These are phyloP conservation scores for Papilio demoleus DNA, from an alignment of 2,888 invertebrate species.

Conservation along the genomic window DNA sequence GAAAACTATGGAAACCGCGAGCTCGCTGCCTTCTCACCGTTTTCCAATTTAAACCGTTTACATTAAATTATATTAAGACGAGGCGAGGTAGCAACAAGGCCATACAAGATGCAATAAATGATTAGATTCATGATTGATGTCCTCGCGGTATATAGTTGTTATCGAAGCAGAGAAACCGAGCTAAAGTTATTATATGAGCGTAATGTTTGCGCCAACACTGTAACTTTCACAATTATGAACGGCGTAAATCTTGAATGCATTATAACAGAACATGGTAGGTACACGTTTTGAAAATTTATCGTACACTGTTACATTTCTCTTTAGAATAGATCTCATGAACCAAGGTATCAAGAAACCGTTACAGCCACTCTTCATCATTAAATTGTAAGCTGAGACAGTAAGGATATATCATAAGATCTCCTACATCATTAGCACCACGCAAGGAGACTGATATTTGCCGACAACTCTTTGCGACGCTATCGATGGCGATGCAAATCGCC, in stretches of 20 bases:
- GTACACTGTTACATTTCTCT: background rate
- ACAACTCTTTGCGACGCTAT: slow-evolving; percentile 46
- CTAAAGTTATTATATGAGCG: background rate
- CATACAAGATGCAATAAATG: slow-evolving; percentile 15
- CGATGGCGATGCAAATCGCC: slow-evolving; percentile 67
- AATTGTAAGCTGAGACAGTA: too few species aligned
- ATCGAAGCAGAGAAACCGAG: slow-evolving; percentile 4
- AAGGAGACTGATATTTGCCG: background rate
- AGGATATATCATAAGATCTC: background rate
- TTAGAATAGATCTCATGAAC: background rate
- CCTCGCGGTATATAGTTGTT: background rate
- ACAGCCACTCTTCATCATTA: too few species aligned
- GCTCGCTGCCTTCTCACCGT: slow-evolving; percentile 12
- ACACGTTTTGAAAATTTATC: background rate
- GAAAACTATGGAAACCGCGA: slow-evolving; percentile 32
- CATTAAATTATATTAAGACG: slow-evolving; percentile 22
- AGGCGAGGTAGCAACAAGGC: slow-evolving; percentile 10
- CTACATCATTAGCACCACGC: background rate
- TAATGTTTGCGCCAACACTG: slow-evolving; percentile 11
- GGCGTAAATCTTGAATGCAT: background rate
- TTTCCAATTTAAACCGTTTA: slow-evolving; percentile 29
- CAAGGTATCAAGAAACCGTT: background rate
- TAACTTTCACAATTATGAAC: slow-evolving; percentile 16
- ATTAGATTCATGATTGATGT: slow-evolving; percentile 19
- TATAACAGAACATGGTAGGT: background rate